These are phyloP conservation scores for Molossus molossus DNA, from an alignment of 2,797 vertebrate species.

Conservation along the genomic window DNA sequence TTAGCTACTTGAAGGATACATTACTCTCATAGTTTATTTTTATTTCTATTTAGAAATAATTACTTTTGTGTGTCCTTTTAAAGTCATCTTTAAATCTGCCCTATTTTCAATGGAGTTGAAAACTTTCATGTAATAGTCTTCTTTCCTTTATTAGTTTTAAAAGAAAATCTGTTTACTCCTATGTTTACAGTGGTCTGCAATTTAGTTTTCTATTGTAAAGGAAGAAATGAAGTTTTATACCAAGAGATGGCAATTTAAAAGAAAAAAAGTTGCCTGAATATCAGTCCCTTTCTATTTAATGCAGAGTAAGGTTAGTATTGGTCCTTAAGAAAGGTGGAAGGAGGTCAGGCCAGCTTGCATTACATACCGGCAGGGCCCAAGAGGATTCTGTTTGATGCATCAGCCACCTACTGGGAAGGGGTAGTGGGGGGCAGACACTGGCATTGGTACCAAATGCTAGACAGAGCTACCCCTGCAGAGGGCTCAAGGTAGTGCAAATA, in stretches of 20 bases:
- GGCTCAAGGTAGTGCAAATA: not conserved
- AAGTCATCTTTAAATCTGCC: slow-evolving; percentile 57
- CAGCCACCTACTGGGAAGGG: not conserved
- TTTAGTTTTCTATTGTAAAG: slow-evolving; percentile 1
- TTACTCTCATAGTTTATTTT: not conserved
- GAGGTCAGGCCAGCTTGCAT: not conserved
- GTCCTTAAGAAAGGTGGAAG: slow-evolving; percentile 19
- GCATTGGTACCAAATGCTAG: not conserved
- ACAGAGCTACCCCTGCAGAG: not conserved
- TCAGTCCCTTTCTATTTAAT: not conserved
- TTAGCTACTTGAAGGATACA: slow-evolving; percentile 12
- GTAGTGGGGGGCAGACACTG: too few species aligned
- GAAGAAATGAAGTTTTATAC: slow-evolving; percentile 52
- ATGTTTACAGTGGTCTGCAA: not conserved
- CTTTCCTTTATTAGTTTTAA: slow-evolving; percentile 35
- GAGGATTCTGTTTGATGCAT: not conserved
- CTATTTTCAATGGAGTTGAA: slow-evolving; percentile 17
- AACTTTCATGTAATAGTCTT: not conserved
- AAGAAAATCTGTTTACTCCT: slow-evolving; percentile 5
- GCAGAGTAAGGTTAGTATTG: not conserved
- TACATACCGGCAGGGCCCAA: not conserved
- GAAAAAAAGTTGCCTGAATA: not conserved
- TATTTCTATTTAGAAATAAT: slow-evolving; percentile 37
- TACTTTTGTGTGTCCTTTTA: slow-evolving; percentile 9
- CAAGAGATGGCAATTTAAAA: slow-evolving; percentile 15